Conservation (phyloP, 2,888 invertebrate species). For the Coelopa pilipes region DNA sequence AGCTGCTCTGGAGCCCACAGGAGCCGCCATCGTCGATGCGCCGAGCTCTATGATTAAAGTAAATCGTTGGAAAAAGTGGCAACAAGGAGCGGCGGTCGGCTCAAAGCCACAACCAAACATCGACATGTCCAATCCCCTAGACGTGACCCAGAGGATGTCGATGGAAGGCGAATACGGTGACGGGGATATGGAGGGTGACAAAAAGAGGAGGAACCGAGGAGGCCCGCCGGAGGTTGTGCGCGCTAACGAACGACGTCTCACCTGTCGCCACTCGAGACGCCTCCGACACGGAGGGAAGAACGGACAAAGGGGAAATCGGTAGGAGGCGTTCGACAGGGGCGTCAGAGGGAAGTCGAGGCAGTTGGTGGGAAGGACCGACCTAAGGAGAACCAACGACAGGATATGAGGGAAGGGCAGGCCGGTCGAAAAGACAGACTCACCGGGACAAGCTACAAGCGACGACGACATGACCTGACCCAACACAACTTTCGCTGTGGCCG, state of each 20-base stretch:
- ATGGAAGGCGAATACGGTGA: too few relatives aligned
- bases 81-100: constrained; percentile 1
- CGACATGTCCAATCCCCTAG: not conserved
- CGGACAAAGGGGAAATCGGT: too few relatives aligned
- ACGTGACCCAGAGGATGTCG: not conserved
- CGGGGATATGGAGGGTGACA: not conserved
- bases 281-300: too few relatives aligned
- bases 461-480: too few relatives aligned
- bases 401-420: not conserved
- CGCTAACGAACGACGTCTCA: not conserved
- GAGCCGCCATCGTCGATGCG: not conserved
- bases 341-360: too few relatives aligned
- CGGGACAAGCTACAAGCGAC: too few relatives aligned
- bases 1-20: constrained; percentile 14
- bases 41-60: not conserved
- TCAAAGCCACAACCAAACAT: not conserved
- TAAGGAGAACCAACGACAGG: too few relatives aligned
- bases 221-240: not conserved
- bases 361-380: too few relatives aligned
- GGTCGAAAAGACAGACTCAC: too few relatives aligned
- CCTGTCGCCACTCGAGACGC: not conserved
- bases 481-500: not conserved
- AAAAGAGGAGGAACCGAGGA: constrained; percentile 23
- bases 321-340: too few relatives aligned
- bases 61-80: constrained; percentile 5